phyloP scores from a whole-genome alignment of 2,113 vertebrate genomes.

The Mungos mungo region DNA sequence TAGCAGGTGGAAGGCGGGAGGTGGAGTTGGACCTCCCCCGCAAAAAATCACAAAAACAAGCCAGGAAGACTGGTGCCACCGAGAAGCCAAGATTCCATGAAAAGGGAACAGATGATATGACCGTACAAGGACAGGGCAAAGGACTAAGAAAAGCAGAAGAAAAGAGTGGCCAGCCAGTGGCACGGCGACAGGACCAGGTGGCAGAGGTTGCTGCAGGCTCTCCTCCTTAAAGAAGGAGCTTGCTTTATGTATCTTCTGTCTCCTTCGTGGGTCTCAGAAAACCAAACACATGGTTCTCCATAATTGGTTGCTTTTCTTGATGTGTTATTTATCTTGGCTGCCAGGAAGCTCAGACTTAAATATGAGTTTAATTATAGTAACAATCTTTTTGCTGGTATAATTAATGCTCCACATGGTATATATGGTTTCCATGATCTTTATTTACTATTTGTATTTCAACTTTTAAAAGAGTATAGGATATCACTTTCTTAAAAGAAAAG shows the following conservation, averaged over 20 bases:
- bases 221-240: background rate
- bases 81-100: background rate
- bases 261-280: background rate
- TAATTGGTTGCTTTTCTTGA: background rate
- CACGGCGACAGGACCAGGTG: background rate
- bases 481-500: constrained; percentile 13
- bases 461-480: constrained; percentile 1
- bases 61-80: background rate
- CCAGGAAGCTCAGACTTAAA: constrained; percentile 5
- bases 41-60: background rate
- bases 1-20: background rate
- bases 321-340: constrained; percentile 23
- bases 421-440: background rate
- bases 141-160: background rate
- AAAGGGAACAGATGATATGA: background rate
- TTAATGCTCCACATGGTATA: background rate
- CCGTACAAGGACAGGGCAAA: background rate
- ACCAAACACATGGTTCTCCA: background rate
- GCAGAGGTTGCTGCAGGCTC: background rate
- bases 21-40: background rate
- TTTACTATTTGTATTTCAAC: constrained; percentile 5
- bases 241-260: background rate
- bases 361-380: background rate
- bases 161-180: background rate
- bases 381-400: background rate